Percentiles rank a stretch among this genome's conserved stretches.
Evolutionary conservation across 1,140 invertebrate species (phyloP).

Genomic region (Drosophila santomea): DNA sequence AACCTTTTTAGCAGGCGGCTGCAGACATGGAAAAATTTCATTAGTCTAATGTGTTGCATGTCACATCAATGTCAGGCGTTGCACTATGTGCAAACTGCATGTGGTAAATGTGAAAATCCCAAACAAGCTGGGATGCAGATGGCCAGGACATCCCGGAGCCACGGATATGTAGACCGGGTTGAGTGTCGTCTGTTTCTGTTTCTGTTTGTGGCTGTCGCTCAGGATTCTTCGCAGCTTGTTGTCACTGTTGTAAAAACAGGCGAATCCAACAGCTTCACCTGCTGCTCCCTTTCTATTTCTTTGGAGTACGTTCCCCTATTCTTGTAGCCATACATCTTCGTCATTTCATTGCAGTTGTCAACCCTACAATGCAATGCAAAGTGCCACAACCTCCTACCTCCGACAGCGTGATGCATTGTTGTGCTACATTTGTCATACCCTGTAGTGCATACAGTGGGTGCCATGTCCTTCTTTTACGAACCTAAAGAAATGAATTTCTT

Average conservation of each 20-base stretch:
- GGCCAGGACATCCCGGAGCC: conserved; percentile 37
- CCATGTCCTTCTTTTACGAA: too few relatives aligned
- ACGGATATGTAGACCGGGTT: conserved; percentile 36
- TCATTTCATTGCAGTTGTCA: conserved; percentile 77
- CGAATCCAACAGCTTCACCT: conserved; percentile 10
- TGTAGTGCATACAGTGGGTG: background rate
- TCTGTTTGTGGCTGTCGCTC: conserved; percentile 51
- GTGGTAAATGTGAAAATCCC: conserved; percentile 74
- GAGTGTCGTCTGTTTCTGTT: conserved; percentile 34
- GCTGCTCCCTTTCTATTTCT: conserved; percentile 21
- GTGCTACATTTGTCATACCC: conserved; percentile 38
- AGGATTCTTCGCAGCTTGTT: conserved; percentile 54
- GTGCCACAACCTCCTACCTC: conserved; percentile 43
- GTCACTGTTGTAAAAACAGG: conserved; percentile 55
- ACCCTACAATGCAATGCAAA: conserved; percentile 62
- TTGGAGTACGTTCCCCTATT: conserved; percentile 1
- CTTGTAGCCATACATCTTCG: conserved; percentile 68
- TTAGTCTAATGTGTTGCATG: conserved; percentile 78
- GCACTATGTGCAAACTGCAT: conserved; percentile 44
- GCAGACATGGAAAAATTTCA: conserved; percentile 57
- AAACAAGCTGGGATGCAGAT: conserved; percentile 71
- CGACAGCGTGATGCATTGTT: conserved; percentile 54
- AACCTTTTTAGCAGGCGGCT: conserved; percentile 5
- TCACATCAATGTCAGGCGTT: conserved; percentile 72
- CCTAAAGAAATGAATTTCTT: too few relatives aligned